These are phyloP conservation scores for Sinopyrophorus schimmeli DNA, from an alignment of 2,888 invertebrate species.

Conservation along the genomic window DNA sequence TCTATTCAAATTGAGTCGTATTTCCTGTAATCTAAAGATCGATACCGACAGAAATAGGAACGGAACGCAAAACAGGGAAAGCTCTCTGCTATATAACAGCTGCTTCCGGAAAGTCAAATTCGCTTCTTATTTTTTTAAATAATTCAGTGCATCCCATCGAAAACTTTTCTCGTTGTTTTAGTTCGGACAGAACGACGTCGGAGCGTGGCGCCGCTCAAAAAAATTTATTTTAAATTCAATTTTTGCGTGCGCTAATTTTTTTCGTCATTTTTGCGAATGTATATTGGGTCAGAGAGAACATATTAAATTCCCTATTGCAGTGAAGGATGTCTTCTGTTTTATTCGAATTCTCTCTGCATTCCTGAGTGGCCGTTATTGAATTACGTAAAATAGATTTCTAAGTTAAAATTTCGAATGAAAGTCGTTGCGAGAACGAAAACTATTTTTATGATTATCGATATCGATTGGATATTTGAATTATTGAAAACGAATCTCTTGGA, in stretches of 20 bases:
- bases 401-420: too few species aligned
- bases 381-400: constrained; percentile 9
- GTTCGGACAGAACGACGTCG: too few species aligned
- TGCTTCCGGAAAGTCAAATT: constrained; percentile 2
- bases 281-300: constrained; percentile 25
- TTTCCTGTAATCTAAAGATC: constrained; percentile 27
- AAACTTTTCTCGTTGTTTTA: too few species aligned
- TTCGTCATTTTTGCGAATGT: constrained; percentile 23
- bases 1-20: constrained; percentile 29
- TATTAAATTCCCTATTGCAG: constrained; percentile 29
- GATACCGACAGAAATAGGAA: constrained; percentile 22
- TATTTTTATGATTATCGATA: too few species aligned
- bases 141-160: too few species aligned
- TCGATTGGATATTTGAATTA: too few species aligned
- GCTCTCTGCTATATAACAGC: constrained; percentile 13
- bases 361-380: constrained; percentile 16
- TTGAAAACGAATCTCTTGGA: too few species aligned
- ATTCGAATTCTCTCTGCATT: constrained; percentile 29
- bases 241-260: constrained; percentile 29
- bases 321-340: constrained; percentile 26
- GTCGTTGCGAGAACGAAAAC: too few species aligned
- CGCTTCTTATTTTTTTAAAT: too few species aligned
- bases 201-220: too few species aligned
- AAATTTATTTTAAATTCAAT: too few species aligned
- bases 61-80: constrained; percentile 10